These are phyloP conservation scores for Eumerus sabulonum DNA, from an alignment of 2,888 invertebrate species.

Conservation along the genomic window DNA sequence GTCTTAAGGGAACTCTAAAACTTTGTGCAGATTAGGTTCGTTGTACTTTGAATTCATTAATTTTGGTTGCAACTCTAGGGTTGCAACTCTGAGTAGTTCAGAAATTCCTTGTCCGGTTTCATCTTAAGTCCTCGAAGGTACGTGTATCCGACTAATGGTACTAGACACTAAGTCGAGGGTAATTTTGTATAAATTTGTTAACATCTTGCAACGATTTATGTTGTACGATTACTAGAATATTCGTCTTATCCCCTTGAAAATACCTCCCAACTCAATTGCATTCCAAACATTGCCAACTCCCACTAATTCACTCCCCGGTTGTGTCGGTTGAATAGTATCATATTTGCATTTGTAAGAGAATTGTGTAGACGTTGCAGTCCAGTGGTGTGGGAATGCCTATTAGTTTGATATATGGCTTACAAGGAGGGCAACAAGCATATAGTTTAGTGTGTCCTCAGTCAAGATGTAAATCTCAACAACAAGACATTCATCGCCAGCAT, in stretches of 20 bases:
- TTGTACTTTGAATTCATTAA: no score
- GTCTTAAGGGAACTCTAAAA: no score
- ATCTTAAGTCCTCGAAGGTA: no score
- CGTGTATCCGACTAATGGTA: conserved; percentile 22
- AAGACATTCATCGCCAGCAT: conserved; percentile 45
- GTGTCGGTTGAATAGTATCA: conserved; percentile 30
- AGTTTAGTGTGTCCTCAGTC: conserved; percentile 29
- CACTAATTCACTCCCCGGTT: no score
- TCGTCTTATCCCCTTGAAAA: conserved; percentile 3
- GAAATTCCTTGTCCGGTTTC: no score
- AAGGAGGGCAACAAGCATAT: conserved; percentile 5
- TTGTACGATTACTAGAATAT: conserved; percentile 31
- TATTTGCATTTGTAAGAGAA: conserved; percentile 36
- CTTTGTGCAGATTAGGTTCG: no score
- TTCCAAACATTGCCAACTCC: conserved; percentile 1
- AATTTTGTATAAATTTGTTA: conserved; percentile 61
- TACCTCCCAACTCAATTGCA: conserved; percentile 31
- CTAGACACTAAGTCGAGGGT: conserved; percentile 41
- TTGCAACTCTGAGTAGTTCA: no score
- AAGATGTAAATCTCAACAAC: conserved; percentile 55
- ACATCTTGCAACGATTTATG: conserved; percentile 56
- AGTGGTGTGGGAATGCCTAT: conserved; percentile 32
- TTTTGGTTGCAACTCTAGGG: no score
- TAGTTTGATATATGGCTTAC: conserved; percentile 43
- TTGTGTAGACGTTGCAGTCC: neutral